Base-by-base conservation (phyloP, 2,113 vertebrate species). In the Synodontis membranacea region DNA sequence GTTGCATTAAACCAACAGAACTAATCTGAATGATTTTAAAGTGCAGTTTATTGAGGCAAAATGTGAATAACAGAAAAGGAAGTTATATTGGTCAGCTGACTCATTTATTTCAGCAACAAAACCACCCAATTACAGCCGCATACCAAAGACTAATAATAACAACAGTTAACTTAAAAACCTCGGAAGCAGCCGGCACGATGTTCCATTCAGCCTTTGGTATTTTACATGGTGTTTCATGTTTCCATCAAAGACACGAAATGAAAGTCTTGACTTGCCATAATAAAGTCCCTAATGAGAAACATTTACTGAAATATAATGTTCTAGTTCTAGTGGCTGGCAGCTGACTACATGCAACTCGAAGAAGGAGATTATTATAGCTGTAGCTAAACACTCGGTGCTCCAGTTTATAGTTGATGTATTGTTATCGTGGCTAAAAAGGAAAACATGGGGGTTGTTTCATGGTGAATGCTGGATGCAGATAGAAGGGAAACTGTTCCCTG, bases 281-380 rank as follows among this genome's bases (percentile, higher is more conserved):
- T 58, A 42, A 72, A 37, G 58, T 15, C 79, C 25, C 34, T 79
- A 89, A 90, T 91, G 79, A 88, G 66, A 87, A 88, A 83, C 70
- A 56, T 68, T 68, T 48, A 44, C 84, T 56, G 78, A 89, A 91
- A 86, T 86, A 87, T 88, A 85, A 54, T 50, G 15, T 83, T 83
- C 54, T 75, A 82, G 52, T 54, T 86, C 70, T 85, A 50, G 90
- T 58, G 85, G 74, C 87, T 81, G 48, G 46, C 64, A 68, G 60
- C 52, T 89, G 92, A 92, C 93, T 93, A 91, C 76, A 93, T 94
- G 92, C 93, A 95, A 92, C 91, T 88, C 34, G 2, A 68, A 66
- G 92, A 94, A 58, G 39, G 81, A 92, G 91, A 91, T 93, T 91
- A 93, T 94, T 94, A 94, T 88, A 91, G 91, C 89, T 81, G 85